Conservation (phyloP, 1,140 invertebrate species). For the Macrobrachium nipponense region DNA sequence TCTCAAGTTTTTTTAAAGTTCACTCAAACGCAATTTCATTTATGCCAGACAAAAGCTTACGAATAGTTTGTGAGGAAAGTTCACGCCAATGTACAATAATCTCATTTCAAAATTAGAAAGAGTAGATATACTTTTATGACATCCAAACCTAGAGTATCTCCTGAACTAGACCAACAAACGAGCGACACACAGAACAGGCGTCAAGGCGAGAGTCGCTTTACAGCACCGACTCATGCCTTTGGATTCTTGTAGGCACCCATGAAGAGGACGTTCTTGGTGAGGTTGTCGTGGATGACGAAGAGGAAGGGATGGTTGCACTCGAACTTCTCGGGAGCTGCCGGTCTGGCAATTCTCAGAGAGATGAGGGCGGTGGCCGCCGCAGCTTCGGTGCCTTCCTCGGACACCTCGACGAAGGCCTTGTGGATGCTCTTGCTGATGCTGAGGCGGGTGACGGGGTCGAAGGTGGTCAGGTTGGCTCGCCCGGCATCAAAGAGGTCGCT, state of each 20-base stretch:
- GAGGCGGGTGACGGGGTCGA: conserved; percentile 51
- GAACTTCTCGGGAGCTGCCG: conserved; percentile 31
- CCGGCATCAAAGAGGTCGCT: conserved; percentile 74
- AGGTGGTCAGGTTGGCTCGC: conserved; percentile 74
- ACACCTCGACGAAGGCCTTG: conserved; percentile 74
- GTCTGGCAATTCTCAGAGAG: conserved; percentile 38
- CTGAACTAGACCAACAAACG: no score
- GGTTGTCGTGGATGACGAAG: conserved; percentile 49
- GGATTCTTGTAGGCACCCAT: conserved; percentile 55
- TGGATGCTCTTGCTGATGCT: conserved; percentile 68
- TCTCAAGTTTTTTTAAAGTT: no score
- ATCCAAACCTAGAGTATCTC: no score
- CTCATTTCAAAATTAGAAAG: no score
- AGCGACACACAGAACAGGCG: no score
- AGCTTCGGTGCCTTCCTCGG: conserved; percentile 79
- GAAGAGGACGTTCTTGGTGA: conserved; percentile 55
- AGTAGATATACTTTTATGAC: no score
- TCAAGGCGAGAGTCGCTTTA: no score
- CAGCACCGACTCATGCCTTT: background rate
- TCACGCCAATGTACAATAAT: no score
- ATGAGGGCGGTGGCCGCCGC: conserved; percentile 74
- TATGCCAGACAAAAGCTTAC: no score
- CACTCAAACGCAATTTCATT: no score
- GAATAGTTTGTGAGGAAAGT: no score
- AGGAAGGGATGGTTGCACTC: conserved; percentile 55